Base-by-base conservation (phyloP, 2,113 vertebrate species). In the Forbesichthys agassizii region DNA sequence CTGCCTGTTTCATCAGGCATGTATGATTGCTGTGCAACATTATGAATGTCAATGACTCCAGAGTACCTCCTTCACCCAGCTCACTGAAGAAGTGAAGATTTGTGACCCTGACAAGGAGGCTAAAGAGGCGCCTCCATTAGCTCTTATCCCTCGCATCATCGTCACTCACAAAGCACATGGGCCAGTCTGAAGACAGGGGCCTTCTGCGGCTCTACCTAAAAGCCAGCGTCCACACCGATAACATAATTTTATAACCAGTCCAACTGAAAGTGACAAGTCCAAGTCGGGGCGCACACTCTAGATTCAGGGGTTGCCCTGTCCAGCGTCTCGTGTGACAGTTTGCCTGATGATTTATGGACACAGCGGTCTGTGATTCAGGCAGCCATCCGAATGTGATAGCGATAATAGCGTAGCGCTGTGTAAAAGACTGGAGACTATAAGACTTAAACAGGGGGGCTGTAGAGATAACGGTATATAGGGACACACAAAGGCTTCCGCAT, bases 1-100 rank as follows among this genome's bases (percentile, higher is more conserved):
- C 65, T 61, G 33, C 27, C 53, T 10, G 59, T 79, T 73, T 42
- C 74, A 76, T 85, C 77, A 81, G 73, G 76, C 64, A 66, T 61
- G 52, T 66, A n/a, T 75, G 69, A 72, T 48, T 61, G 61, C 59
- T 53, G 71, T 33, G 33, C 70, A 57, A 66, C 55, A 68, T 48
- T 60, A 60, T 51, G 36, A 78, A 74, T 60, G 66, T 71, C 59
- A 70, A 61, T 48, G 18, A 62, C 66, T 63, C 47, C 60, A 60
- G 20, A 68, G 66, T 12, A 46, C 5, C 56, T 77, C 64, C 66
- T 64, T 11, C 66, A 42, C 36, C 33, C 13, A 42, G 16, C 49
- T 11, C 53, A 64, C 14, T 16, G 56, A 33, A 59, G 48, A 18
- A 51, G 46, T 51, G 56, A 53, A 42, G 66, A 80, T 79, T 48